phyloP scores from a whole-genome alignment of 2,113 vertebrate species.

The Dinomys branickii region DNA sequence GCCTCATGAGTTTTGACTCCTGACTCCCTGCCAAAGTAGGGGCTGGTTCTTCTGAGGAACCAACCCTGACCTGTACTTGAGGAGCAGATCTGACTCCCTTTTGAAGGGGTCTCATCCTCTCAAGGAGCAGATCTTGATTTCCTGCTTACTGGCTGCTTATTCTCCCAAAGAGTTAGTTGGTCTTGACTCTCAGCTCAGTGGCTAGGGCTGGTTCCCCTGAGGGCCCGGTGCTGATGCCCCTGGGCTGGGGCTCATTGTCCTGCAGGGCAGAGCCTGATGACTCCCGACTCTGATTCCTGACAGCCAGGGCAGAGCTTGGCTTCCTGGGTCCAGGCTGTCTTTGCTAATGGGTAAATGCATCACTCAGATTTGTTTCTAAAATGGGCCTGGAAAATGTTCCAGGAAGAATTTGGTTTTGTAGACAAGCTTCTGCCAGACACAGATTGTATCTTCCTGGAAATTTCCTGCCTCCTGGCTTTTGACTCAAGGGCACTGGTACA shows the following conservation, averaged over 20 bases:
- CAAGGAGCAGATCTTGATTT: not conserved
- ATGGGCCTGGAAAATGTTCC: constrained; percentile 74
- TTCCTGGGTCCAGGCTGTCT: constrained; percentile 37
- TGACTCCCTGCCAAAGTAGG: no score
- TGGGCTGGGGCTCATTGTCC: not conserved
- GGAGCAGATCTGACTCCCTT: not conserved
- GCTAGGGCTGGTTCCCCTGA: not conserved
- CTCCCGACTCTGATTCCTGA: not conserved
- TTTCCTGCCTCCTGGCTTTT: constrained; percentile 67
- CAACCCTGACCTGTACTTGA: not conserved
- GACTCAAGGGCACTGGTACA: constrained; percentile 55
- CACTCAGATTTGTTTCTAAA: constrained; percentile 73
- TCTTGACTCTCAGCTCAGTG: not conserved
- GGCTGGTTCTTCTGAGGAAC: not conserved
- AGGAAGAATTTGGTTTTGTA: constrained; percentile 81
- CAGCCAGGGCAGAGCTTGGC: constrained; percentile 56
- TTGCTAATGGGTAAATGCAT: constrained; percentile 59
- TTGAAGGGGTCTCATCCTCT: no score
- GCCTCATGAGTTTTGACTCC: no score
- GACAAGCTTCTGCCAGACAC: constrained; percentile 78
- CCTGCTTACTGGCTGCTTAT: not conserved
- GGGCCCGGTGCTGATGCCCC: no score
- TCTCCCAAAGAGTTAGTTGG: not conserved
- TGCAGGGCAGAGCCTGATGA: not conserved
- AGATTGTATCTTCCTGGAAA: constrained; percentile 84